These are phyloP conservation scores for Poecilia velifera DNA, from an alignment of 2,797 vertebrate species.

Conservation along the genomic window DNA sequence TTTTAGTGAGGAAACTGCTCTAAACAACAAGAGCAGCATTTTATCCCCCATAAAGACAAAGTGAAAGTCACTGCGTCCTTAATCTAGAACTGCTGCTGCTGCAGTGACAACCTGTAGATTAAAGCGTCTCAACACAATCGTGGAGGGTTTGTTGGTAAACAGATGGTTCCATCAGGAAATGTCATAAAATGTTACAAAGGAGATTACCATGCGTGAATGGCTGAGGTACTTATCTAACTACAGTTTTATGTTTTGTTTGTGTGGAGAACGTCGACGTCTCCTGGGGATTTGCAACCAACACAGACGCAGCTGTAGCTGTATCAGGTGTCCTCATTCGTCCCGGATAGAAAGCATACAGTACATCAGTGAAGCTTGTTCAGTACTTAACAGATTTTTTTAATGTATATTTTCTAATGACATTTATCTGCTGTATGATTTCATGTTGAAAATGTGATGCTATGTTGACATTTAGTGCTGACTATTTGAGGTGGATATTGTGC, in stretches of 20 bases:
- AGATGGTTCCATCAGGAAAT: conserved; percentile 42
- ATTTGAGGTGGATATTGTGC: background rate
- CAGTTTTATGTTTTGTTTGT: conserved; percentile 30
- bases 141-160: conserved; percentile 34
- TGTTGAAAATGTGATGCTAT: conserved; percentile 7
- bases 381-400: background rate
- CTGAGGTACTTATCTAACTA: conserved; percentile 32
- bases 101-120: conserved; percentile 1
- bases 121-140: conserved; percentile 38
- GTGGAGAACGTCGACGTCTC: conserved; percentile 14
- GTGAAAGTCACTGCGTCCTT: conserved; percentile 42
- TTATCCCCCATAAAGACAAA: conserved; percentile 23
- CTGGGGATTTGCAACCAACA: conserved; percentile 28
- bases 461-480: background rate
- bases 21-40: background rate
- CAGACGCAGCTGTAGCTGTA: conserved; percentile 28
- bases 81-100: conserved; percentile 39
- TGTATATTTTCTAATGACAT: conserved; percentile 2
- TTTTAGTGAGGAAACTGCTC: background rate
- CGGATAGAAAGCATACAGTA: conserved; percentile 4
- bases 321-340: conserved; percentile 15
- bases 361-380: background rate
- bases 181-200: conserved; percentile 35
- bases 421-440: conserved; percentile 1
- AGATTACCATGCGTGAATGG: conserved; percentile 22